A percentile compares a stretch with the other conserved stretches of the same genome.
phyloP scores from a whole-genome alignment of 2,113 vertebrate genomes.

The Thamnophis sirtalis region DNA sequence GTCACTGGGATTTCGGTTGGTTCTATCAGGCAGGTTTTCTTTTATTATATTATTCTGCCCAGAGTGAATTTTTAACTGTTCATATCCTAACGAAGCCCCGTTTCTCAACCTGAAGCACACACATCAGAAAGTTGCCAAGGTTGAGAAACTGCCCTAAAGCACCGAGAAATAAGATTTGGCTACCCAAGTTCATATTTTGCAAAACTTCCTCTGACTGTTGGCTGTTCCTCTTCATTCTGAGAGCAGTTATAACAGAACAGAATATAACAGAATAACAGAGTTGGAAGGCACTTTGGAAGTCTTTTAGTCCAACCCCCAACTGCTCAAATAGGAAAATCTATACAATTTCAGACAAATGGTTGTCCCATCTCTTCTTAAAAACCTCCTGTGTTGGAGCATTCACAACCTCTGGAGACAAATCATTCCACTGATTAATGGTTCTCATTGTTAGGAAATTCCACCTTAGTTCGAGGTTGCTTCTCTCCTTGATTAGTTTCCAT shows the following conservation, averaged over 20 bases:
- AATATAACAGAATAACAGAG: neutral
- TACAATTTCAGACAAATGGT: neutral
- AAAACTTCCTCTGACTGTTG: neutral
- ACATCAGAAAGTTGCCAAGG: neutral
- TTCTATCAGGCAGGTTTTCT: neutral
- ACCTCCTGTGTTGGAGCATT: neutral
- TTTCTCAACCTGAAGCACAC: neutral
- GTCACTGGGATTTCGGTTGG: neutral
- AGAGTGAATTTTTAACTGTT: neutral
- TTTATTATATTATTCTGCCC: neutral
- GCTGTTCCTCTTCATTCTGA: neutral
- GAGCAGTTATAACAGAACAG: neutral
- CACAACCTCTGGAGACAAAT: neutral
- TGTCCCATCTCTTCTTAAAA: neutral
- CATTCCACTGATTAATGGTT: neutral
- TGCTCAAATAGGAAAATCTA: neutral
- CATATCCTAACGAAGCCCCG: neutral
- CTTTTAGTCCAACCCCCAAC: neutral
- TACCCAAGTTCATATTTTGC: neutral
- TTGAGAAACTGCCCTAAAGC: neutral
- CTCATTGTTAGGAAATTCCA: neutral
- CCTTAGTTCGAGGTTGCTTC: neutral
- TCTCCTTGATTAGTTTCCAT: neutral
- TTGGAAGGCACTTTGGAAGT: neutral
- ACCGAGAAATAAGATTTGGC: neutral